Percentiles rank a stretch among this genome's conserved stretches.
These are phyloP conservation scores for Orthosia gothica DNA, from an alignment of 2,888 invertebrate species.

Conservation along the genomic window DNA sequence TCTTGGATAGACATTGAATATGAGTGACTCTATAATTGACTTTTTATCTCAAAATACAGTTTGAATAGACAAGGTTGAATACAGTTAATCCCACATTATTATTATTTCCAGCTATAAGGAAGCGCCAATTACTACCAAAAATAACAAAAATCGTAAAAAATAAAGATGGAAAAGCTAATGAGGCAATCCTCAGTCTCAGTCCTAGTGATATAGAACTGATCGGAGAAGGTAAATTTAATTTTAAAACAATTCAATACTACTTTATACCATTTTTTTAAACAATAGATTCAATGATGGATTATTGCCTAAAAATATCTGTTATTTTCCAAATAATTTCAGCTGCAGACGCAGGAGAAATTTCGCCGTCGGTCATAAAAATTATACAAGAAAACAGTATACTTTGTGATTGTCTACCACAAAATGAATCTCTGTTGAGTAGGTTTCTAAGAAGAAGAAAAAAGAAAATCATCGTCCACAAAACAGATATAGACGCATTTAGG, in stretches of 20 bases:
- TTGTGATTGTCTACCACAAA: conserved; percentile 26
- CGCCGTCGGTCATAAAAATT: conserved; percentile 43
- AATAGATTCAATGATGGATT: background rate
- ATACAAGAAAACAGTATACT: conserved; percentile 20
- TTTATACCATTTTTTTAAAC: too few relatives aligned
- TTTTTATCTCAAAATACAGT: background rate
- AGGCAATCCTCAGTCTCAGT: conserved; percentile 24
- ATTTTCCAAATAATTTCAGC: conserved; percentile 42
- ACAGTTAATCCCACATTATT: background rate
- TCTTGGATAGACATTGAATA: background rate
- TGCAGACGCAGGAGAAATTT: conserved; percentile 47
- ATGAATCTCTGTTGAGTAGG: conserved; percentile 13
- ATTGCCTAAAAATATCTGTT: background rate
- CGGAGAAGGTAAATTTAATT: conserved; percentile 35
- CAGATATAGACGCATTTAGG: conserved; percentile 33
- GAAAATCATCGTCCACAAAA: conserved; percentile 16
- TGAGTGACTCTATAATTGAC: background rate
- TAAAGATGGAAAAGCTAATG: conserved; percentile 2
- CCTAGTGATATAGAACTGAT: conserved; percentile 53
- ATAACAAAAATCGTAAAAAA: conserved; percentile 29
- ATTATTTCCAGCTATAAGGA: conserved; percentile 47
- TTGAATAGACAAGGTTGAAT: background rate
- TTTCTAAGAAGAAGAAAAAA: conserved; percentile 11
- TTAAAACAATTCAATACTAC: background rate
- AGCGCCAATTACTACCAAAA: conserved; percentile 53